These are phyloP conservation scores for Esox lucius DNA, from an alignment of 2,797 vertebrate genomes.

Conservation along the genomic window DNA sequence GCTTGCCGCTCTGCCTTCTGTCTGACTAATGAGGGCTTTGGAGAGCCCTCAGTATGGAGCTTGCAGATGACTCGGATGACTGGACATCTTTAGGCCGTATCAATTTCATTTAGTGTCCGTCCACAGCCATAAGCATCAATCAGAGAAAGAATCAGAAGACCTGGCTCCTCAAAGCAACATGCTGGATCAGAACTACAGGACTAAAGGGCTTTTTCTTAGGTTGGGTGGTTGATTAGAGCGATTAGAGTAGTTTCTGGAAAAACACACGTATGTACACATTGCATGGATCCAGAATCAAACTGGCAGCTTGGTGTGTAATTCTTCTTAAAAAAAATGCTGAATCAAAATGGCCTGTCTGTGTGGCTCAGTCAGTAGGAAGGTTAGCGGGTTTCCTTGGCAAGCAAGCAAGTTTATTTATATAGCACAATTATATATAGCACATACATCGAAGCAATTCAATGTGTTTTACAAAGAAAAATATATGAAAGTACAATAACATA, in stretches of 20 bases:
- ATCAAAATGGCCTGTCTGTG: constrained; percentile 20
- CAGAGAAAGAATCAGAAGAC: constrained; percentile 14
- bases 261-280: background rate
- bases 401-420: too few relatives aligned
- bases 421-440: too few relatives aligned
- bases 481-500: too few relatives aligned
- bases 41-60: constrained; percentile 23
- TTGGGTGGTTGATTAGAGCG: background rate
- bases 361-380: constrained; percentile 15
- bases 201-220: background rate
- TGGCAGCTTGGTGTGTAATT: background rate
- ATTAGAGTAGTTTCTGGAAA: background rate
- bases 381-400: constrained; percentile 28
- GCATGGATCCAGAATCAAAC: background rate
- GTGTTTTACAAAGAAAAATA: too few relatives aligned
- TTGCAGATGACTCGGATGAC: constrained; percentile 39
- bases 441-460: too few relatives aligned
- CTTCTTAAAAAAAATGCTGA: constrained; percentile 17
- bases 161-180: background rate
- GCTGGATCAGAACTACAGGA: background rate
- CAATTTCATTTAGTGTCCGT: constrained; percentile 49
- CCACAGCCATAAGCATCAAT: constrained; percentile 43
- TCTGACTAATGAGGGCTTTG: constrained; percentile 46
- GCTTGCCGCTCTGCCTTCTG: constrained; percentile 4
- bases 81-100: constrained; percentile 38